Percentiles rank a stretch among this genome's conserved stretches.
phyloP scores from a whole-genome alignment of 2,888 invertebrate species.

The Eupeodes luniger region DNA sequence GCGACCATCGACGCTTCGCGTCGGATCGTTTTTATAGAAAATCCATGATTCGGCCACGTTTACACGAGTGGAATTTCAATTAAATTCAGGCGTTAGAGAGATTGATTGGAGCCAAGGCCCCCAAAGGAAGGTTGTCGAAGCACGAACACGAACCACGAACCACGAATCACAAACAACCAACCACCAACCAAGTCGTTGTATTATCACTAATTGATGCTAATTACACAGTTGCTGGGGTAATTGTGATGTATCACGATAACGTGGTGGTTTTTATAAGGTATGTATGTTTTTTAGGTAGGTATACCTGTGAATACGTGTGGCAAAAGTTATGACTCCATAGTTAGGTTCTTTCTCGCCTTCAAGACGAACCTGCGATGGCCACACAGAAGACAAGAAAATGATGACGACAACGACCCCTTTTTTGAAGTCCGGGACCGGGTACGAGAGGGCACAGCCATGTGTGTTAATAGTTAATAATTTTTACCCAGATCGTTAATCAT shows the following conservation, averaged over 20 bases:
- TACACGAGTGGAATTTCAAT: conserved; percentile 74
- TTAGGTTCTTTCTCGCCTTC: conserved; percentile 4
- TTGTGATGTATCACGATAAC: conserved; percentile 74
- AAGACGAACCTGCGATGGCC: conserved; percentile 1
- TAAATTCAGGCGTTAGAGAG: conserved; percentile 75
- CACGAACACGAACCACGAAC: conserved; percentile 32
- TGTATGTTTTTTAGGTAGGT: neutral
- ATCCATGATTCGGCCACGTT: conserved; percentile 63
- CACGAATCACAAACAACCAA: neutral
- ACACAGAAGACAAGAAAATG: conserved; percentile 45
- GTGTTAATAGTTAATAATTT: conserved; percentile 77
- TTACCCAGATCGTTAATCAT: conserved; percentile 76
- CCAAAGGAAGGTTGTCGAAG: conserved; percentile 57
- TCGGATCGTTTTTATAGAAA: conserved; percentile 14
- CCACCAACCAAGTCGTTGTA: conserved; percentile 53
- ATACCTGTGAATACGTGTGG: conserved; percentile 37
- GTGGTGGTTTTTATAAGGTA: conserved; percentile 14
- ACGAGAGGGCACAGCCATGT: conserved; percentile 55
- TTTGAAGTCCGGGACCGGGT: conserved; percentile 2
- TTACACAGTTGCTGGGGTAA: conserved; percentile 74
- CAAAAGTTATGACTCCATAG: conserved; percentile 64
- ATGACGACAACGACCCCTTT: conserved; percentile 65
- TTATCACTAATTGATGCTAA: conserved; percentile 76
- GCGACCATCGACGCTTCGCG: neutral
- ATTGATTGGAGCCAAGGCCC: conserved; percentile 69